Percentiles rank a stretch among this genome's conserved stretches.
These are phyloP conservation scores for Lamellibrachia luymesi DNA, from an alignment of 1,140 invertebrate species.

Conservation along the genomic window DNA sequence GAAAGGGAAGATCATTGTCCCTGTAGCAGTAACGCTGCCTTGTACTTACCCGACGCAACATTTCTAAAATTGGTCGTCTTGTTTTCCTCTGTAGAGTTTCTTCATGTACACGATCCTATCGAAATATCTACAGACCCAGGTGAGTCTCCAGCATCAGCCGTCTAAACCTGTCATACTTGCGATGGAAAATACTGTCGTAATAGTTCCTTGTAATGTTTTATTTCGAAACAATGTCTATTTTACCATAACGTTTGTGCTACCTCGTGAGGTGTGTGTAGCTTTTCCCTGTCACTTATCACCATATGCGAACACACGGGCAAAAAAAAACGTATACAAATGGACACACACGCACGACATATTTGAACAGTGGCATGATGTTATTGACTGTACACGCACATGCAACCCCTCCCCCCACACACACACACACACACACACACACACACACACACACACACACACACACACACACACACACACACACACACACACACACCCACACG, in stretches of 20 bases:
- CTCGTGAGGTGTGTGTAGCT: too few relatives aligned
- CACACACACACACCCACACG: constrained; percentile 14
- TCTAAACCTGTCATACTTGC: not conserved
- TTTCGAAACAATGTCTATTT: not conserved
- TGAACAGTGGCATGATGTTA: too few relatives aligned
- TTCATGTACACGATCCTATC: not conserved
- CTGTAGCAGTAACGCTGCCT: not conserved
- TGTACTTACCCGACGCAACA: not conserved
- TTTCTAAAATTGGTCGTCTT: not conserved
- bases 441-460: not conserved
- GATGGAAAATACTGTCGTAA: not conserved
- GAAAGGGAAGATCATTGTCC: too few relatives aligned
- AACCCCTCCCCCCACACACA: too few relatives aligned
- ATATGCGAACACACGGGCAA: not conserved
- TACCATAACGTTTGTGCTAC: too few relatives aligned
- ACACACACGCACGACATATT: too few relatives aligned
- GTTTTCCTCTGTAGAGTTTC: not conserved
- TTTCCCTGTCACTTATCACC: too few relatives aligned
- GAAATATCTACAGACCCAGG: not conserved
- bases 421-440: not conserved
- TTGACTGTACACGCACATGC: too few relatives aligned
- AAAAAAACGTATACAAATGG: not conserved
- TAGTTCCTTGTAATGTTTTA: not conserved
- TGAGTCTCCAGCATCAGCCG: not conserved
- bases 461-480: constrained; percentile 17